phyloP scores from a whole-genome alignment of 2,113 vertebrate species.

The Bagarius yarrelli region DNA sequence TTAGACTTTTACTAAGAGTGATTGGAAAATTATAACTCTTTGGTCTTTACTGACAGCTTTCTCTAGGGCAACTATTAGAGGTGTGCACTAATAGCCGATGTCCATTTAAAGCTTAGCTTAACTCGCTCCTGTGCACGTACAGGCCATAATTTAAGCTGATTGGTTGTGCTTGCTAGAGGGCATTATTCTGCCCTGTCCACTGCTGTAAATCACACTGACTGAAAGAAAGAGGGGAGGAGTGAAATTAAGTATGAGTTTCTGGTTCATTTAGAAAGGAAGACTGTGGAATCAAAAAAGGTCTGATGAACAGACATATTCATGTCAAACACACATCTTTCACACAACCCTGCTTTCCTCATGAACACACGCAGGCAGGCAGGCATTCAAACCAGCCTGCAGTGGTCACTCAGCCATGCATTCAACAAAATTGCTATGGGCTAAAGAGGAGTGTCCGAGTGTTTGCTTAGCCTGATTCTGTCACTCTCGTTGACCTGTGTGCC shows the following conservation, averaged over 20 bases:
- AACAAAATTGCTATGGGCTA: constrained; percentile 67
- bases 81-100: constrained; percentile 62
- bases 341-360: background rate
- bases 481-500: constrained; percentile 60
- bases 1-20: background rate
- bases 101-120: constrained; percentile 61
- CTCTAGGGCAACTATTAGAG: constrained; percentile 41
- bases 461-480: constrained; percentile 66
- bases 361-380: constrained; percentile 25
- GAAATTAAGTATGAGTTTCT: constrained; percentile 44
- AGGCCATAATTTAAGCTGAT: constrained; percentile 75
- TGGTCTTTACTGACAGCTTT: constrained; percentile 41
- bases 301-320: constrained; percentile 22
- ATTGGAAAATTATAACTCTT: constrained; percentile 17
- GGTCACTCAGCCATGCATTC: constrained; percentile 62
- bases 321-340: constrained; percentile 18
- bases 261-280: constrained; percentile 40
- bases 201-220: constrained; percentile 67
- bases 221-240: constrained; percentile 56
- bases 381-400: constrained; percentile 49
- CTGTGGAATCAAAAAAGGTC: constrained; percentile 5
- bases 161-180: constrained; percentile 73
- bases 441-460: constrained; percentile 64
- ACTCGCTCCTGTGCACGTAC: constrained; percentile 52
- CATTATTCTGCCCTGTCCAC: constrained; percentile 73